Percentiles rank a stretch among this genome's conserved stretches.
Conservation (phyloP, 2,888 invertebrate species). For the Aethes cnicana region DNA sequence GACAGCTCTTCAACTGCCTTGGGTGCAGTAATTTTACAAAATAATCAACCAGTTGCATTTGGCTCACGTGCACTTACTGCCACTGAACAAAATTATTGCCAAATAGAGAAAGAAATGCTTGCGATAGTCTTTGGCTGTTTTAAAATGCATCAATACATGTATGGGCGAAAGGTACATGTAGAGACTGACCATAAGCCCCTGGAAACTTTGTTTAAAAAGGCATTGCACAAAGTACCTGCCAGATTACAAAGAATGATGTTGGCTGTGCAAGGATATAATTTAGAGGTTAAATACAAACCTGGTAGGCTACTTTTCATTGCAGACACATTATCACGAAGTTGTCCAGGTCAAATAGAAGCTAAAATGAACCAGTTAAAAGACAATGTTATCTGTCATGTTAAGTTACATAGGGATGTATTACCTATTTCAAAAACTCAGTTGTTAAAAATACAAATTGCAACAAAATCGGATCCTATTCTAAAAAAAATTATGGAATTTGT, state of each 20-base stretch:
- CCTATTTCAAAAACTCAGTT: no score
- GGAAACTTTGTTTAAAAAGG: constrained; percentile 10
- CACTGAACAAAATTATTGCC: constrained; percentile 36
- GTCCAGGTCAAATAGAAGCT: not conserved
- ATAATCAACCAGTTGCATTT: constrained; percentile 30
- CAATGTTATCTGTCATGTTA: not conserved
- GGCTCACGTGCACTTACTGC: constrained; percentile 25
- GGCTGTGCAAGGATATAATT: constrained; percentile 5
- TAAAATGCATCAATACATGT: constrained; percentile 31
- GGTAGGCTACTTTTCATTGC: not conserved
- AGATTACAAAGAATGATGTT: constrained; percentile 6
- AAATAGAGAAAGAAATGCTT: constrained; percentile 42
- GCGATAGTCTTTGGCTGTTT: constrained; percentile 40
- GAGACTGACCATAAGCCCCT: constrained; percentile 32
- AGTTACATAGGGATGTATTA: no score
- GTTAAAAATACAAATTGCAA: no score
- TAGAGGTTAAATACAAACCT: constrained; percentile 2
- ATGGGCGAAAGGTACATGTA: constrained; percentile 21
- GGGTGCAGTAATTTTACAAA: constrained; percentile 32
- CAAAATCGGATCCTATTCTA: no score
- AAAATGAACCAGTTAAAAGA: not conserved
- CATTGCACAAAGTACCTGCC: constrained; percentile 1
- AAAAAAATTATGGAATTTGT: no score
- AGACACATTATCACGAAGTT: not conserved
- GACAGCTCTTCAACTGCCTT: constrained; percentile 23